Base-by-base conservation (phyloP, 2,113 vertebrate species). In the Lepidothrix coronata region DNA sequence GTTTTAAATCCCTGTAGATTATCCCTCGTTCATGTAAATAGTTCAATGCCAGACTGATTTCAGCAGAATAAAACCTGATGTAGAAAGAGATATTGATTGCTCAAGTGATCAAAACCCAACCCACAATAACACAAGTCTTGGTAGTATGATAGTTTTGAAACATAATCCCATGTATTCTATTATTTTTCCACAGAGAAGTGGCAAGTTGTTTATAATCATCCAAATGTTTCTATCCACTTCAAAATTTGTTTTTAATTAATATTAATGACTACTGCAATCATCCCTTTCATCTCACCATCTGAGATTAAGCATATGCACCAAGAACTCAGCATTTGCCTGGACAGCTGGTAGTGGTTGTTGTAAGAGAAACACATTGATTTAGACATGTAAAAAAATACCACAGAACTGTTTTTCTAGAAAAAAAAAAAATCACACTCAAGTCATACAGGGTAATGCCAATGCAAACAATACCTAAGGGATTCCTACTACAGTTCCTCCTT, bases 1-100 rank as follows among this genome's bases (percentile, higher is more conserved):
- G 97, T 96, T 99, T 99, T 97, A 99, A 98, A 96, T 99, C 99
- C 98, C 99, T 98, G 97, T 99, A 99, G 98, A 99, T 99, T 97
- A 99, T 99, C 74, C 99, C 99, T 91, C 99, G 98, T 95, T 99
- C 99, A 85, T 99, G 99, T 97, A 99, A 99, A 97, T 99, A 99
- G 98, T 99, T 99, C 97, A 99, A 97, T 3, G 99, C 99, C 97
- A 99, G 97, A 95, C 99, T 99, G 97, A 99, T 99, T 98, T 99
- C 99, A 96, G 99, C 99, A 30, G 99, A 99, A 96, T 99, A 99
- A 98, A 99, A 99, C 97, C 99, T 99, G 96, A 95, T 89, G 93
- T 22, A 83, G 88, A 96, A 92, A 72, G 24, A 93, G 37, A 93
- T 35, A 48, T 9, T 76, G 71, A 73, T 95, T 66, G 82, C 33